These are phyloP conservation scores for Timandra comae DNA, from an alignment of 2,888 invertebrate species.

Conservation along the genomic window DNA sequence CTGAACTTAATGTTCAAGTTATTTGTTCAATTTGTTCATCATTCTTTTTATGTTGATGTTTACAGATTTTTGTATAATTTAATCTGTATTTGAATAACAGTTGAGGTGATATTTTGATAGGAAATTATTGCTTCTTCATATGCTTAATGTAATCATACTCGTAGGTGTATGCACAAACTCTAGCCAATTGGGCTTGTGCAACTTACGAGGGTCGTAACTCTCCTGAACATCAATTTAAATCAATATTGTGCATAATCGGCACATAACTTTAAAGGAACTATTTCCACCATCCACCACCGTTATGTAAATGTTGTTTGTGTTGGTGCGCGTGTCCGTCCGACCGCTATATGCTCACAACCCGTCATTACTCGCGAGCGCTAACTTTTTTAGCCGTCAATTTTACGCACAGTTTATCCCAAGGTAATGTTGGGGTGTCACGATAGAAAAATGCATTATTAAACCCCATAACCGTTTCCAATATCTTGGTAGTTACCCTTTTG, in stretches of 20 bases:
- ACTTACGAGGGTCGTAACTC: too few relatives aligned
- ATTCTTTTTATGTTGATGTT: too few relatives aligned
- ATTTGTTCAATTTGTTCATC: slow-evolving; percentile 1
- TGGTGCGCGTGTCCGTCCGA: not conserved
- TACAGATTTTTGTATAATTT: too few relatives aligned
- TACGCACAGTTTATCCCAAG: slow-evolving; percentile 55
- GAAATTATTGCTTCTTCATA: too few relatives aligned
- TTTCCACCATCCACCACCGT: slow-evolving; percentile 4
- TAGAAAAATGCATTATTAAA: slow-evolving; percentile 68
- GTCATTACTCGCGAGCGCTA: slow-evolving; percentile 23
- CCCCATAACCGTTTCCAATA: slow-evolving; percentile 57
- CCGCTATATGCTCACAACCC: slow-evolving; percentile 17
- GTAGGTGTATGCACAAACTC: too few relatives aligned
- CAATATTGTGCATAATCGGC: too few relatives aligned
- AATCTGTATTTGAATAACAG: too few relatives aligned
- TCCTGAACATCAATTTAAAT: too few relatives aligned
- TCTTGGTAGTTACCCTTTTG: slow-evolving; percentile 34
- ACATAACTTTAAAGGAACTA: too few relatives aligned
- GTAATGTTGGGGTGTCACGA: slow-evolving; percentile 49
- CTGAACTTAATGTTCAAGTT: slow-evolving; percentile 12
- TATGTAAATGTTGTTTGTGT: slow-evolving; percentile 22
- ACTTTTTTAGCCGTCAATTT: slow-evolving; percentile 54
- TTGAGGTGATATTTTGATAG: too few relatives aligned
- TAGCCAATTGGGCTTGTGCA: too few relatives aligned
- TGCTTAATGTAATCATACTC: too few relatives aligned